Conservation (phyloP, 2,888 invertebrate genomes). For the Augochlorella aurata region DNA sequence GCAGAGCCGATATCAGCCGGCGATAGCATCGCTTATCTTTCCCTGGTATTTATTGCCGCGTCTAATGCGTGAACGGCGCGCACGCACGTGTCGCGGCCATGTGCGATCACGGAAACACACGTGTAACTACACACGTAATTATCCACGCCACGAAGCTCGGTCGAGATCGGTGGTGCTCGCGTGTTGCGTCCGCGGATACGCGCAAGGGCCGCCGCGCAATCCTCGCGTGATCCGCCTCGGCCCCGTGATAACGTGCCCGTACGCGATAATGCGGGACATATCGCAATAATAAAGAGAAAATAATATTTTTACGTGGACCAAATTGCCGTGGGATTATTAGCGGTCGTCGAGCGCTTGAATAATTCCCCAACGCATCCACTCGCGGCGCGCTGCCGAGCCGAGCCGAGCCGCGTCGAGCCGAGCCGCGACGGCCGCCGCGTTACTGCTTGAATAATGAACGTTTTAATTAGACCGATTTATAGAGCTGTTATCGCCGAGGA, state of each 20-base stretch:
- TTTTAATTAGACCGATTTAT: conserved; percentile 29
- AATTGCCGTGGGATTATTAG: conserved; percentile 40
- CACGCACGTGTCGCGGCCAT: conserved; percentile 63
- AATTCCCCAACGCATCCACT: background rate
- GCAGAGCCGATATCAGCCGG: conserved; percentile 59
- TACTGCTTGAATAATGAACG: conserved; percentile 10
- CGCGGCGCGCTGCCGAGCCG: background rate
- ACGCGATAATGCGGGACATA: conserved; percentile 37
- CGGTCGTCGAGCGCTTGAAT: conserved; percentile 11
- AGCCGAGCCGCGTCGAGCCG: too few relatives aligned
- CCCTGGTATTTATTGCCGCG: conserved; percentile 52
- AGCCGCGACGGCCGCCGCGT: too few relatives aligned
- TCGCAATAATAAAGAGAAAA: conserved; percentile 30
- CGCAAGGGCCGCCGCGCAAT: too few relatives aligned
- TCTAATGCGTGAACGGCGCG: conserved; percentile 56
- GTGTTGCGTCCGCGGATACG: conserved; percentile 48
- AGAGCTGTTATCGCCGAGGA: background rate
- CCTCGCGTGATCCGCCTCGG: conserved; percentile 66
- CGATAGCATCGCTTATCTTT: conserved; percentile 60
- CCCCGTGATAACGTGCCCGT: conserved; percentile 48
- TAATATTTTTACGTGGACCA: conserved; percentile 26
- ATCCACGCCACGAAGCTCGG: conserved; percentile 42
- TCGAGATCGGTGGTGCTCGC: conserved; percentile 49
- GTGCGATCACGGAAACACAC: conserved; percentile 48
- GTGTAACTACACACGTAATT: conserved; percentile 59